Conservation (phyloP, 2,888 invertebrate species). For the Latrodectus elegans region DNA sequence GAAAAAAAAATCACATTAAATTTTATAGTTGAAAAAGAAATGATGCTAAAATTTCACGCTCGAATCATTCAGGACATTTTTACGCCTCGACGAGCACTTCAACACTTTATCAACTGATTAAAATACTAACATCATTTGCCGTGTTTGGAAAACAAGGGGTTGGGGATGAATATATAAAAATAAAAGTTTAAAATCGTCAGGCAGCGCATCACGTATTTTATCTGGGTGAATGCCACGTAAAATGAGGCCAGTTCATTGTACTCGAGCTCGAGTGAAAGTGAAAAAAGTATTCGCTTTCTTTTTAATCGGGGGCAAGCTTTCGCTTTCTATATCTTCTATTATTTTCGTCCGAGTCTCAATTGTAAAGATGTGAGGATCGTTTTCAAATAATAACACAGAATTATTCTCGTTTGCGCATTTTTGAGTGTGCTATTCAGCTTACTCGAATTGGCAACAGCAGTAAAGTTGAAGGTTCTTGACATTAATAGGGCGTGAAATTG, state of each 20-base stretch:
- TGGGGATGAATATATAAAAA: conserved; percentile 14
- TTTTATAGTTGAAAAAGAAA: not conserved
- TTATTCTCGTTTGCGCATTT: conserved; percentile 6
- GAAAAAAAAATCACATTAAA: too few relatives aligned
- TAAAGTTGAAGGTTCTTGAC: conserved; percentile 45
- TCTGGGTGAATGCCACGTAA: conserved; percentile 57
- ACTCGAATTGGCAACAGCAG: conserved; percentile 16
- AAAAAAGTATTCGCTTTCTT: conserved; percentile 31
- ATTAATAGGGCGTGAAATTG: conserved; percentile 51
- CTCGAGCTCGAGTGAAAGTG: conserved; percentile 40
- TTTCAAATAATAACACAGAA: not conserved
- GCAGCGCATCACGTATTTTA: conserved; percentile 21
- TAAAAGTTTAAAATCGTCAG: conserved; percentile 6
- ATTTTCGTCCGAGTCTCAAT: not conserved
- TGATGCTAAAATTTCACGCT: not conserved
- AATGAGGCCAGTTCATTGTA: conserved; percentile 58
- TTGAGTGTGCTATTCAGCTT: conserved; percentile 18
- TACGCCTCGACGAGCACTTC: not conserved
- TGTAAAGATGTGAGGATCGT: not conserved
- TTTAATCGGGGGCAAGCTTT: conserved; percentile 26
- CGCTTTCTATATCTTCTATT: conserved; percentile 12
- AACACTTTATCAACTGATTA: conserved; percentile 16
- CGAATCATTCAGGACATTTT: not conserved
- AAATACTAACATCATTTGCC: conserved; percentile 19
- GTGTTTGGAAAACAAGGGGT: conserved; percentile 14